Percentiles rank a stretch among this genome's conserved stretches.
Conservation (phyloP, 1,140 invertebrate species). For the Pseudomyrmex dendroicus region DNA sequence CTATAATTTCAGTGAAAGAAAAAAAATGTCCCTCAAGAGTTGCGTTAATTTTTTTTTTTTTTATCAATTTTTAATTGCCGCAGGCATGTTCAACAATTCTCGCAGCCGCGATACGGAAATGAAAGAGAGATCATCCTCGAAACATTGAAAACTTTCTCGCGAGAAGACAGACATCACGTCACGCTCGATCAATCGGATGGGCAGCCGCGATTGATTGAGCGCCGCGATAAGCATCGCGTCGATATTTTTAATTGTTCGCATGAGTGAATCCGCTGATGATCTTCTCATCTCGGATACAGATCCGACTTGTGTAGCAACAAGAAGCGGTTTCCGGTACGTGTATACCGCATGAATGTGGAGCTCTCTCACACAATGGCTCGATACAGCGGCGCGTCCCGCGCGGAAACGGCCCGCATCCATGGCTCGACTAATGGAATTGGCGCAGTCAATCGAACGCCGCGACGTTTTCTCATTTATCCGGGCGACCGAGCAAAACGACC, state of each 20-base stretch:
- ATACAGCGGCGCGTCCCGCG: slow-evolving; percentile 10
- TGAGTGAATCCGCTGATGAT: slow-evolving; percentile 50
- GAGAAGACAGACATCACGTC: background rate
- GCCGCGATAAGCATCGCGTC: slow-evolving; percentile 56
- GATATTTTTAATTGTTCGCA: slow-evolving; percentile 69
- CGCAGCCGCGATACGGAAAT: background rate
- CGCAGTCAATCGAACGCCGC: slow-evolving; percentile 49
- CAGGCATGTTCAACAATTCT: background rate
- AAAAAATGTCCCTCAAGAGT: background rate
- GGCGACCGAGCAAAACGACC: background rate
- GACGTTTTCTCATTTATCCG: slow-evolving; percentile 42
- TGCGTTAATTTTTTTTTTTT: too few relatives aligned
- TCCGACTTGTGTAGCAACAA: slow-evolving; percentile 50
- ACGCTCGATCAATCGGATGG: slow-evolving; percentile 32
- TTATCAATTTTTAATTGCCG: too few relatives aligned
- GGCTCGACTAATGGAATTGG: slow-evolving; percentile 57
- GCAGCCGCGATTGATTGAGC: slow-evolving; percentile 38
- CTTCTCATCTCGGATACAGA: slow-evolving; percentile 41
- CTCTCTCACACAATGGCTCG: slow-evolving; percentile 15
- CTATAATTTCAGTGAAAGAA: too few relatives aligned
- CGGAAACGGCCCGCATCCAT: slow-evolving; percentile 32
- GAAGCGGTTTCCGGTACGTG: slow-evolving; percentile 7
- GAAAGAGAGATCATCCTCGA: too few relatives aligned
- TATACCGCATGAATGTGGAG: background rate
- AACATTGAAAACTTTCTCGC: too few relatives aligned